Conservation (phyloP, 2,888 invertebrate species). For the Cataglyphis altisquamis region DNA sequence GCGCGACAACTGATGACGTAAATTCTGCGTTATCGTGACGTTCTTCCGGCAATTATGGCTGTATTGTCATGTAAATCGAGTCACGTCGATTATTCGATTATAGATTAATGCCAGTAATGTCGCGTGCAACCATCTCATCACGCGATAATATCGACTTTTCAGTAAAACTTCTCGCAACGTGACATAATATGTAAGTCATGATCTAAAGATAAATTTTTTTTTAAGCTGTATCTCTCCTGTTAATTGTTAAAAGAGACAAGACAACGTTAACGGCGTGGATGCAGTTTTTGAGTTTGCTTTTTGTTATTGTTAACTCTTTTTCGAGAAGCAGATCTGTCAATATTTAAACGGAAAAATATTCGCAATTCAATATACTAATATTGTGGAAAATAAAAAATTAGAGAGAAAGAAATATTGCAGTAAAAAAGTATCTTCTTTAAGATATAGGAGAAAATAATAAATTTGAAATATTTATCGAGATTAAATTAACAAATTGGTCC, state of each 20-base stretch:
- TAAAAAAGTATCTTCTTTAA: background rate
- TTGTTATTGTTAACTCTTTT: background rate
- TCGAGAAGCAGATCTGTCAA: background rate
- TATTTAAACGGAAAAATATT: background rate
- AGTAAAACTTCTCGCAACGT: slow-evolving; percentile 5
- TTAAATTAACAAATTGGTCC: background rate
- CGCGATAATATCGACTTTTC: slow-evolving; percentile 43
- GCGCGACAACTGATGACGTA: slow-evolving; percentile 1
- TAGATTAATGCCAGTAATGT: slow-evolving; percentile 37
- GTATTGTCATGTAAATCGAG: slow-evolving; percentile 38
- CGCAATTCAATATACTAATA: background rate
- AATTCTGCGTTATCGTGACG: slow-evolving; percentile 38
- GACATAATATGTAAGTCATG: background rate
- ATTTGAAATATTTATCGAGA: background rate
- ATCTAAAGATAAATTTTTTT: slow-evolving; percentile 25
- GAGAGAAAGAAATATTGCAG: background rate
- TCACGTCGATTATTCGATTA: slow-evolving; percentile 39
- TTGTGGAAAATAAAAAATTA: background rate
- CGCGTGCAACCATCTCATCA: slow-evolving; percentile 31
- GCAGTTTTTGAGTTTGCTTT: slow-evolving; percentile 12
- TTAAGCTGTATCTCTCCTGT: slow-evolving; percentile 18
- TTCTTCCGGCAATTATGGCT: slow-evolving; percentile 26
- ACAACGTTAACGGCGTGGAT: slow-evolving; percentile 32
- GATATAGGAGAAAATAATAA: background rate
- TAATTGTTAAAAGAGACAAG: slow-evolving; percentile 28